Percentiles rank a stretch among this genome's conserved stretches.
Evolutionary conservation across 1,140 invertebrate species (phyloP).

Genomic region (Spodoptera litura): DNA sequence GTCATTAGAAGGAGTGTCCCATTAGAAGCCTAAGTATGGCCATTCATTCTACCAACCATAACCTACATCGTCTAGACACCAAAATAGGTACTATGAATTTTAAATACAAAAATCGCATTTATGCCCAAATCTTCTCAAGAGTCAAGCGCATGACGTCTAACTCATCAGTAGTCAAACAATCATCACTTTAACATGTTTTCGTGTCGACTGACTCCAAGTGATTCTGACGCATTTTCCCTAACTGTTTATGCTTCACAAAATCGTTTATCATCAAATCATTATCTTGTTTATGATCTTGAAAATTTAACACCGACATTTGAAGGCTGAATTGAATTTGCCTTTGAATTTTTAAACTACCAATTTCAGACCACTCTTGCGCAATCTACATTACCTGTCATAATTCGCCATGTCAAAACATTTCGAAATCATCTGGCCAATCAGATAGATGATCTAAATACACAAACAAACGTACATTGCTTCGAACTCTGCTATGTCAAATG

Average conservation of each 20-base stretch:
- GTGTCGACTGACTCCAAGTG: not conserved
- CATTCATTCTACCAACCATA: too few species aligned
- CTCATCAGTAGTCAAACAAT: not conserved
- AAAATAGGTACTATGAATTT: too few species aligned
- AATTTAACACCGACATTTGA: conserved; percentile 29
- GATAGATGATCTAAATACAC: conserved; percentile 69
- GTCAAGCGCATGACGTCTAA: not conserved
- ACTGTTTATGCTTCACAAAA: conserved; percentile 12
- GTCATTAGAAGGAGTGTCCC: too few species aligned
- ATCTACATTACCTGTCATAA: conserved; percentile 43
- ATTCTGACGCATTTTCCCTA: conserved; percentile 5
- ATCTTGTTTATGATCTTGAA: conserved; percentile 23
- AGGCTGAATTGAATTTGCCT: conserved; percentile 4
- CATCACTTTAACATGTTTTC: not conserved
- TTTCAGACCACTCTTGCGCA: conserved; percentile 37
- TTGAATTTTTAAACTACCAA: conserved; percentile 15
- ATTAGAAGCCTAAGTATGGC: too few species aligned
- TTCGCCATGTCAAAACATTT: conserved; percentile 53
- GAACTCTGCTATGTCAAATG: conserved; percentile 72
- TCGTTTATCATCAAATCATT: conserved; percentile 28
- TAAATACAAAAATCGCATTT: too few species aligned
- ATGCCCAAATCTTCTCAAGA: too few species aligned
- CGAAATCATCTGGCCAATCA: conserved; percentile 61
- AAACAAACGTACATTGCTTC: conserved; percentile 54
- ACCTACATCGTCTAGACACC: too few species aligned